Percentiles rank a stretch among this genome's conserved stretches.
Evolutionary conservation across 2,113 vertebrate species (phyloP).

Genomic region (Psittacus erithacus): DNA sequence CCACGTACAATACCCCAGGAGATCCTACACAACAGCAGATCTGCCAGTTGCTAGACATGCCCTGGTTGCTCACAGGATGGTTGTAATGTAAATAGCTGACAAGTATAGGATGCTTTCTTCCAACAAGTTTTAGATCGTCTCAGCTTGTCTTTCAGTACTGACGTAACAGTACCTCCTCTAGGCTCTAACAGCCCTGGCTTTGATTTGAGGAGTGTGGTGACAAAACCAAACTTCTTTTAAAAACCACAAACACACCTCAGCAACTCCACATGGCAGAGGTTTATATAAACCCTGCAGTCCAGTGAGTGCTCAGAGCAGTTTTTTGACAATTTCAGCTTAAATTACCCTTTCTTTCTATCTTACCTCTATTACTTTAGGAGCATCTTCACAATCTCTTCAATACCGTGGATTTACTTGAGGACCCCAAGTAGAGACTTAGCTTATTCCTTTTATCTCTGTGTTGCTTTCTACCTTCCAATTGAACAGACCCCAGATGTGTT

Average conservation of each 20-base stretch:
- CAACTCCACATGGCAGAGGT: fast-evolving
- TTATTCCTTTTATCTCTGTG: not conserved
- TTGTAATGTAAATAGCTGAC: not conserved
- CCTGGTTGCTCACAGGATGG: not conserved
- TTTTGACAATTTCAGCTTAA: not conserved
- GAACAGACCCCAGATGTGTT: not conserved
- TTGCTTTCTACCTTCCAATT: not conserved
- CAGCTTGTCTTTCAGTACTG: not conserved
- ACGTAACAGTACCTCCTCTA: not conserved
- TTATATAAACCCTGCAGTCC: not conserved
- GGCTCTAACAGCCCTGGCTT: not conserved
- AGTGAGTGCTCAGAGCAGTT: not conserved
- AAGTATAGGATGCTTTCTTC: not conserved
- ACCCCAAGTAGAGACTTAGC: not conserved
- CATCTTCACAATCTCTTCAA: not conserved
- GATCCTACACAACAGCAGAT: fast-evolving
- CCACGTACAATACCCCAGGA: not conserved
- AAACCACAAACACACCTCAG: not conserved
- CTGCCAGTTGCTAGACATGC: not conserved
- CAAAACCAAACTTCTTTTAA: not conserved
- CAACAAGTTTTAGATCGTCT: not conserved
- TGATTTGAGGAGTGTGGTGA: not conserved
- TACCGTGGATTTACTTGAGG: not conserved
- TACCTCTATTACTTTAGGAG: not conserved
- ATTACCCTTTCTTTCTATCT: not conserved